Evolutionary conservation across 2,797 vertebrate genomes (phyloP), one percentile per base, ranked within the genome.

Genomic region (Pagetopsis macropterus): DNA sequence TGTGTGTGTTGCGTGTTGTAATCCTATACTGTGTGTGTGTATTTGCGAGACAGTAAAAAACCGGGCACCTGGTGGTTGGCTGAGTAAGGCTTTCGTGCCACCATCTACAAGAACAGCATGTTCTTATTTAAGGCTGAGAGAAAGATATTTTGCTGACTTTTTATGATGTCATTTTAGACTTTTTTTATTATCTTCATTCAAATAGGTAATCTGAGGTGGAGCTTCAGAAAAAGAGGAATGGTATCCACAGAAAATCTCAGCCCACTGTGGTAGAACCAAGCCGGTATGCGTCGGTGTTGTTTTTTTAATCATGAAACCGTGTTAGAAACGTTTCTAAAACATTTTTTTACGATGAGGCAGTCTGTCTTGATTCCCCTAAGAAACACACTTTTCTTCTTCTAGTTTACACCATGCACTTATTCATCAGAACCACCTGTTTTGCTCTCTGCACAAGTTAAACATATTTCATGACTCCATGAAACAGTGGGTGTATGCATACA

Each of bases 41-140:
- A 7, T 37, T 2, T 60, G 61, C 5, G 0, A 41, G 58, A 58
- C 19, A 31, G 17, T 10, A 9, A 48, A 31, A 9, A 46, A 74
- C 48, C 40, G 46, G 5, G 60, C 74, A 79, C 43, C 61, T 72
- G 65, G 23, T 31, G 37, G 31, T 37, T 49, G 9, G 65, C 72
- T 66, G 69, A 84, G 23, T 75, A 45, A 70, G 56, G 61, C 40
- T 21, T 23, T 48, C 46, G 6, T 15, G 11, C 19, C 14, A 14
- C 27, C 31, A 46, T 12, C n/a, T 23, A 54, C 40, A 56, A 19
- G 54, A 60, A 57, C 48, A 23, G 16, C 19, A 72, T 71, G 37
- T 13, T 61, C 44, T 70, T 46, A 57, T 51, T 40, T 17, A 49
- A 51, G 11, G 19, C 64, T 14, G 6, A 27, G 6, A 21, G 16